These are phyloP conservation scores for Gerosis bhagava DNA, from an alignment of 2,888 invertebrate genomes.

Conservation along the genomic window DNA sequence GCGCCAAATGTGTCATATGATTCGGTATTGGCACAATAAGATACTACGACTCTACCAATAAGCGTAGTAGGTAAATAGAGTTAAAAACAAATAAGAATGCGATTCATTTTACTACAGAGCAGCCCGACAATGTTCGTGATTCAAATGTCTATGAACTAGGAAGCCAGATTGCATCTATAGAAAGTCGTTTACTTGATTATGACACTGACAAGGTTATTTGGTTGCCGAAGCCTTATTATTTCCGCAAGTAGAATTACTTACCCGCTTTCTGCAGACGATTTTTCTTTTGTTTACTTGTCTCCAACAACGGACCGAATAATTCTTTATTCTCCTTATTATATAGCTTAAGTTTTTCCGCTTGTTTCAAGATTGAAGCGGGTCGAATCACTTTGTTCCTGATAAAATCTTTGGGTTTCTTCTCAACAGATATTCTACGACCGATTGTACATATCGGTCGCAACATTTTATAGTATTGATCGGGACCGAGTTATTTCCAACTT, in stretches of 20 bases:
- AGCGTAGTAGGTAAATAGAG: too few relatives aligned
- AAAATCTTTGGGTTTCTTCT: constrained; percentile 54
- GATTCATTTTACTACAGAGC: too few relatives aligned
- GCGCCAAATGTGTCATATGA: constrained; percentile 73
- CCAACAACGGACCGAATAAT: constrained; percentile 74
- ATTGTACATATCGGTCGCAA: constrained; percentile 57
- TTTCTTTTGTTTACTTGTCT: constrained; percentile 69
- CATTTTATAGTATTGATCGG: constrained; percentile 40
- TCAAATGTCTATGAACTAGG: constrained; percentile 16
- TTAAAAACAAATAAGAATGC: too few relatives aligned
- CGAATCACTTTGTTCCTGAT: constrained; percentile 67
- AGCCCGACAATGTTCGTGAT: constrained; percentile 4
- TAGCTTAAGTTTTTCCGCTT: constrained; percentile 67
- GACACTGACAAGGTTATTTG: constrained; percentile 51
- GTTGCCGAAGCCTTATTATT: constrained; percentile 44
- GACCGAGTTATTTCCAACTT: too few relatives aligned
- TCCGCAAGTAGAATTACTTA: constrained; percentile 43
- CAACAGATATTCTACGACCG: constrained; percentile 51
- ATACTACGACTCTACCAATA: too few relatives aligned
- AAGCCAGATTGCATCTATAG: constrained; percentile 22
- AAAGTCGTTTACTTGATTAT: constrained; percentile 24
- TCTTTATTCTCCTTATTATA: constrained; percentile 76
- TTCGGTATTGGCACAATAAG: constrained; percentile 33
- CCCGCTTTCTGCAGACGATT: constrained; percentile 61
- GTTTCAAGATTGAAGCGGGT: constrained; percentile 67